These are phyloP conservation scores for Calliopsis andreniformis DNA, from an alignment of 1,140 invertebrate species.

Conservation along the genomic window DNA sequence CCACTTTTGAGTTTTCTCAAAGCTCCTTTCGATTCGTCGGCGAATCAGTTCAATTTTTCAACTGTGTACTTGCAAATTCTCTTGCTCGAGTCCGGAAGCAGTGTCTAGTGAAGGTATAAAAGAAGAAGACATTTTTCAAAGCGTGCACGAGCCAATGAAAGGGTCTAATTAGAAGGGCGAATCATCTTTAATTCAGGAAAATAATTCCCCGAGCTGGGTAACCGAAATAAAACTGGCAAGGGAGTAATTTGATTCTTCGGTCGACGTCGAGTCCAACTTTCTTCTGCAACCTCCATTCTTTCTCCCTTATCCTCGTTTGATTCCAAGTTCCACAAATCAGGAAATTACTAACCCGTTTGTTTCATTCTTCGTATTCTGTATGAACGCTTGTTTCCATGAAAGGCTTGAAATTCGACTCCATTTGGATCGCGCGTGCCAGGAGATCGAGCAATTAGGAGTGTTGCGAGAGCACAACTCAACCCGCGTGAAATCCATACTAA, in stretches of 20 bases:
- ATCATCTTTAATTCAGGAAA: slow-evolving; percentile 38
- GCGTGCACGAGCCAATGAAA: too few relatives aligned
- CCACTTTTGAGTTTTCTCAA: too few relatives aligned
- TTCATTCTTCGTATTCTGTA: background rate
- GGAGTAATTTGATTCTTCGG: slow-evolving; percentile 18
- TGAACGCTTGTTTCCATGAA: background rate
- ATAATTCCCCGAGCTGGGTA: background rate
- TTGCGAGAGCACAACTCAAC: too few relatives aligned
- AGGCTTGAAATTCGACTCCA: background rate
- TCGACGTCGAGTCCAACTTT: slow-evolving; percentile 1
- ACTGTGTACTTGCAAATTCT: background rate
- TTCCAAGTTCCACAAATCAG: slow-evolving; percentile 10
- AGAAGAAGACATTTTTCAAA: background rate
- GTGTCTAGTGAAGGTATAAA: background rate
- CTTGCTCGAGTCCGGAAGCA: too few relatives aligned
- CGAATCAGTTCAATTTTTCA: slow-evolving; percentile 1
- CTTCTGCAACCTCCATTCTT: background rate
- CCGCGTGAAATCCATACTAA: slow-evolving; percentile 2
- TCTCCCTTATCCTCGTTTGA: background rate
- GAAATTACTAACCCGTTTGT: background rate
- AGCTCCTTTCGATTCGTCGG: background rate
- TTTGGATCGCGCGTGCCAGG: background rate
- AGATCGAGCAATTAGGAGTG: too few relatives aligned
- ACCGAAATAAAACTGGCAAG: slow-evolving; percentile 20
- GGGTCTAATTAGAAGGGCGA: slow-evolving; percentile 22